Evolutionary conservation across 2,797 vertebrate species (phyloP).

Genomic region (Pseudocheirus occidentalis): DNA sequence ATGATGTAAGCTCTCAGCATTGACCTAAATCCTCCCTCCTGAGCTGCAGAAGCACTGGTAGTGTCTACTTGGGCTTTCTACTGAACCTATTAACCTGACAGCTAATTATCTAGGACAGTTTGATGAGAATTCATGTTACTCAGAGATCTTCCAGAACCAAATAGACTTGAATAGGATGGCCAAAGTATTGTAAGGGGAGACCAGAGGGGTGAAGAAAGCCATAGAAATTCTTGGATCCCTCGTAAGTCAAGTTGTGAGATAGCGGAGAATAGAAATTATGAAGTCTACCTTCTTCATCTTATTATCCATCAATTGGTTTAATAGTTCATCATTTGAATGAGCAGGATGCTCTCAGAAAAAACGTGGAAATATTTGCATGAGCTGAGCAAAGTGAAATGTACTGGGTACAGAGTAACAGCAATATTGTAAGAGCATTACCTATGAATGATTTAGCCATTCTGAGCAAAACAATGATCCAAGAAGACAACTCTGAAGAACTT

Average conservation of each 20-base stretch:
- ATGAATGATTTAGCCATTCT: no score
- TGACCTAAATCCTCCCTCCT: slow-evolving; percentile 5
- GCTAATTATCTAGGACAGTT: neutral
- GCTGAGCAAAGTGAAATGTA: no score
- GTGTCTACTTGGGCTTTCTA: neutral
- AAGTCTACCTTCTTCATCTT: neutral
- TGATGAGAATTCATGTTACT: neutral
- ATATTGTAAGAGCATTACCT: no score
- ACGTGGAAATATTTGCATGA: no score
- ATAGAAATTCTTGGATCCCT: neutral
- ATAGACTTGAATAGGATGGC: neutral
- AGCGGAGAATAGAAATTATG: neutral
- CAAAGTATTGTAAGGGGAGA: neutral
- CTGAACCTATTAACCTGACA: neutral
- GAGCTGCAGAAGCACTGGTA: neutral
- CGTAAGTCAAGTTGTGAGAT: neutral
- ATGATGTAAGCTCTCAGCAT: neutral
- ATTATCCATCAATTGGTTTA: neutral
- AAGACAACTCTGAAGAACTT: no score
- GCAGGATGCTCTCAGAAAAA: no score
- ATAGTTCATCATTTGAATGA: neutral
- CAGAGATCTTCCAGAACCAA: neutral
- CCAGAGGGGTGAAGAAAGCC: neutral
- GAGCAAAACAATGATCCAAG: no score
- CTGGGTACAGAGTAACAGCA: no score